Evolutionary conservation across 2,888 invertebrate species (phyloP), one percentile per base, ranked within the genome.

Genomic region (Epirrhoe alternata): DNA sequence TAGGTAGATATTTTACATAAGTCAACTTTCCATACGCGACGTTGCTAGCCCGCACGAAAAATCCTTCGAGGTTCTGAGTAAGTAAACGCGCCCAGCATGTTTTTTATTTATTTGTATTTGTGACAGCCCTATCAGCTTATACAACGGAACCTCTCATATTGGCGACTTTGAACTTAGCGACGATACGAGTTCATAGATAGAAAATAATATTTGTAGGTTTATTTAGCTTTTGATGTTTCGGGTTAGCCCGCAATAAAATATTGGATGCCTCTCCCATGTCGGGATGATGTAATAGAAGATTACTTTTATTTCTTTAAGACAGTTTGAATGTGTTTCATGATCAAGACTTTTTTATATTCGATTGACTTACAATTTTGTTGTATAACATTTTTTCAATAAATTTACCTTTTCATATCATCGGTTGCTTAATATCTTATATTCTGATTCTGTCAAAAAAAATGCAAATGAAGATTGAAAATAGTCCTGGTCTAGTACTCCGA

Each of bases 61-160:
- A n/a, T n/a, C n/a, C n/a, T n/a, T n/a, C n/a, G n/a, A n/a, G n/a
- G n/a, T n/a, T n/a, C n/a, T n/a, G n/a, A n/a, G n/a, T n/a, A n/a
- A n/a, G n/a, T 42, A 8, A 6, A n/a, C 12, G n/a, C 10, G n/a
- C n/a, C 3, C 10, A 12, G 42, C 10, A 42, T 7, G 35, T 35
- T 16, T 3, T 49, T 38, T 16, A 24, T 24, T 6, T 35, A 4
- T 6, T 7, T 16, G 30, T 6, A 42, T 7, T 38, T 4, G 12
- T 51, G 64, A 16, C 61, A 68, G 51, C 69, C 71, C 59, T 69
- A 56, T 5, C 51, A 50, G 68, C 66, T 70, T 70, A 61, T 67
- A 59, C 69, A 69, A 68, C 60, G 70, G 51, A 68, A 70, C 69
- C 69, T 66, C 60, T 67, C 71, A 72, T 74, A 74, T 71, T 70